Base-by-base conservation (phyloP, 1,140 invertebrate genomes). In the Chlorops oryzae region DNA sequence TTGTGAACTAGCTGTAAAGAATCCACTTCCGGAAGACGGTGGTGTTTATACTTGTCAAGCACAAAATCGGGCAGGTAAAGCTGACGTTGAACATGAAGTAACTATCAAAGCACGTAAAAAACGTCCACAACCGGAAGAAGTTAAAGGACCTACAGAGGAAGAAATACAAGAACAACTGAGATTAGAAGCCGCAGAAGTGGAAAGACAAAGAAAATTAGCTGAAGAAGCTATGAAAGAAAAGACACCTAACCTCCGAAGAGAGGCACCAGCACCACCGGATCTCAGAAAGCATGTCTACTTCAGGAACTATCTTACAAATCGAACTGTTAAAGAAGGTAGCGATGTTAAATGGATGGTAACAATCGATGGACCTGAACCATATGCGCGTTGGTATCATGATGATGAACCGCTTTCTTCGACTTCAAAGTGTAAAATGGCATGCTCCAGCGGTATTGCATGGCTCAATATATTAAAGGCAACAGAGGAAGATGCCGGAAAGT, bases 1-100 rank as follows among this genome's bases (percentile, higher is more conserved):
- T 37, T 87, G 85, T 63, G 78, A 81, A 55, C 66, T 92, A 17
- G 76, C 81, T 42, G 83, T 90, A 40, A 75, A 70, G 13, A 72
- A 78, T 47, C 86, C 87, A 0, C 75, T 78, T 50, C 54, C 48
- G 0, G 52, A 70, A 20, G 88, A 92, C 62, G 82, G 78, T 57
- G 87, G 84, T 17, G 78, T 80, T 57, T 90, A 91, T 61, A 83
- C 81, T 5, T 89, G 87, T 57, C 80, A 78, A 63, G 87, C 87
- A 3, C 66, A 72, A 47, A 72, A 72, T 50, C 65, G 70, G n/a
- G 65, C 66, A 38, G 69, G 63, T 28, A 63, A 65, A 47, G 59
- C 67, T 3, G 70, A 72, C 53, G 70, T 70, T 23, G 56, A 59
- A 6, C 66, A 72, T 28, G 57, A 62, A 47, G 67, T 72, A 7